Evolutionary conservation across 1,140 invertebrate species (phyloP).

Genomic region (Ceratina australensis): DNA sequence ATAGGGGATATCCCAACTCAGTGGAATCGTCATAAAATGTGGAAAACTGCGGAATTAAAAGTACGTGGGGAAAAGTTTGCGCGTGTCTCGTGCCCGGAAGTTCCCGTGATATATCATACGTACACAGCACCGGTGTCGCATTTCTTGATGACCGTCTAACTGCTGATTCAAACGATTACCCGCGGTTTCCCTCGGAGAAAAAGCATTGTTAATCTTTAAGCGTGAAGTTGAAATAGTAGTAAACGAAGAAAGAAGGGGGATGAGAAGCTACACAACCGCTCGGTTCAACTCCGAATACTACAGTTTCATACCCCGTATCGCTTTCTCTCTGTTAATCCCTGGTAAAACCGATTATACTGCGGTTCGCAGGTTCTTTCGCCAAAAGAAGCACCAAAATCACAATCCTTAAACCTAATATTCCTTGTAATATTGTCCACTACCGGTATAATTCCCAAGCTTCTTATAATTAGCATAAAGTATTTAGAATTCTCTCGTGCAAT

Average conservation of each 20-base stretch:
- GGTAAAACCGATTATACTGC: slow-evolving; percentile 3
- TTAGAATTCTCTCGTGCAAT: background rate
- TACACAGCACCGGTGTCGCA: background rate
- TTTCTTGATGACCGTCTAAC: slow-evolving; percentile 2
- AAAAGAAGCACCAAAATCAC: slow-evolving; percentile 27
- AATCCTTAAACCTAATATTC: background rate
- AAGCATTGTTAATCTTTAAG: background rate
- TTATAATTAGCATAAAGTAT: too few relatives aligned
- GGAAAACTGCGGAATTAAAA: background rate
- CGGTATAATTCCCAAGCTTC: background rate
- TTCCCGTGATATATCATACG: background rate
- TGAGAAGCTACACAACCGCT: background rate
- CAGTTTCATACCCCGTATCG: background rate
- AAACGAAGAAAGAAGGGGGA: background rate
- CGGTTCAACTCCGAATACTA: background rate
- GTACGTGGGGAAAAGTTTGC: background rate
- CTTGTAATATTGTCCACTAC: background rate
- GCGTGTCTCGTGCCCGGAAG: background rate
- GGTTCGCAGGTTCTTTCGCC: slow-evolving; percentile 17
- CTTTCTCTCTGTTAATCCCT: background rate
- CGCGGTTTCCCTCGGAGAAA: background rate
- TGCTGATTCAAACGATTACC: background rate
- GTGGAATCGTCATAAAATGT: background rate
- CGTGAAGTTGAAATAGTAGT: background rate
- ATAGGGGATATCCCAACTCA: background rate